Evolutionary conservation across 2,113 vertebrate species (phyloP), one percentile per base, ranked within the genome.

Genomic region (Mus pahari): DNA sequence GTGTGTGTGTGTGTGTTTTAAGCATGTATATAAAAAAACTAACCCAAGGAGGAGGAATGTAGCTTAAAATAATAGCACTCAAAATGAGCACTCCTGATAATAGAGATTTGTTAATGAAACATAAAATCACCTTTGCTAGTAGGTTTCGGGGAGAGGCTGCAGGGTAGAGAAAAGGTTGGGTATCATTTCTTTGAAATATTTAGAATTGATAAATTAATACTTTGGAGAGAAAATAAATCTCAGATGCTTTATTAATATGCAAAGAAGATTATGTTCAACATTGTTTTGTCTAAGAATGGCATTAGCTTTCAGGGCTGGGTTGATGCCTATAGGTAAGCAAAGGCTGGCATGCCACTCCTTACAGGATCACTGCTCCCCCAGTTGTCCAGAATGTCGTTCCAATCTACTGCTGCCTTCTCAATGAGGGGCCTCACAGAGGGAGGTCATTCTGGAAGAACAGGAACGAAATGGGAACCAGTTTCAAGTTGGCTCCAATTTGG

Each of bases 231-330:
- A 82, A 92, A 60, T 90, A 84, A 50, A 0, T 8, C 60, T 91
- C 28, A 53, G 68, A 45, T 66, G 11, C 62, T 64, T 92, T 45
- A 31, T 78, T 92, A 90, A 84, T 28, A 93, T 14, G 7, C n/a
- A 90, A 84, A 79, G 26, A 1, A 48, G 39, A 91, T 28, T 39
- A 89, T 82, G 22, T 79, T 66, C 62, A 64, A 79, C 39, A 90
- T 92, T 64, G 81, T 48, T 89, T 55, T 91, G 39, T 58, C 31
- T 90, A 55, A 78, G 3, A 55, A 71, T 55, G 93, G 83, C 42
- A 58, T 86, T 48, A 1, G 2, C 58, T 96, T 87, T 77, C 71
- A 33, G 92, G 31, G 33, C 20, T 77, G 83, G 26, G 74, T 42
- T 62, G 31, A n/a, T 64, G 66, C 39, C 31, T 50, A 12, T 5